These are phyloP conservation scores for Onchidella celtica DNA, from an alignment of 2,888 invertebrate species.

Conservation along the genomic window DNA sequence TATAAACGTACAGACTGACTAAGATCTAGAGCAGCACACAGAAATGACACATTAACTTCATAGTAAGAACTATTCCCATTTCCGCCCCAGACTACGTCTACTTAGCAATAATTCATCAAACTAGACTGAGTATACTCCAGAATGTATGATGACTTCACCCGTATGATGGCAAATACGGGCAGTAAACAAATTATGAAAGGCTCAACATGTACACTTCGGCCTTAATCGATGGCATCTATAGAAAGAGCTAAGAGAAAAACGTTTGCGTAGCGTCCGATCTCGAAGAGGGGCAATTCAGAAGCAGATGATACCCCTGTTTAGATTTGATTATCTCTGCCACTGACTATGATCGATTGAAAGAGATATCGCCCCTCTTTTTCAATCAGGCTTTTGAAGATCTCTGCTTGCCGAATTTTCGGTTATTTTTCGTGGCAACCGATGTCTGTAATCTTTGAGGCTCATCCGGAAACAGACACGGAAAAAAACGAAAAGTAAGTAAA, in stretches of 20 bases:
- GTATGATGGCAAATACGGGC: not conserved
- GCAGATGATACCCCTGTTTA: conserved; percentile 47
- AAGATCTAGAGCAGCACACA: too few species aligned
- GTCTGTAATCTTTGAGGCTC: conserved; percentile 14
- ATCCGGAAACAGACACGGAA: not conserved
- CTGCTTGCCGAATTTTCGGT: conserved; percentile 15
- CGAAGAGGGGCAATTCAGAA: conserved; percentile 26
- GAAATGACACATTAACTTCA: too few species aligned
- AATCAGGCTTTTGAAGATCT: conserved; percentile 28
- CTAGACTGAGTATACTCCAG: conserved; percentile 5
- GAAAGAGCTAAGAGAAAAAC: not conserved
- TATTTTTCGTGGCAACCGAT: conserved; percentile 36
- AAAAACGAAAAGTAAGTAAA: too few species aligned
- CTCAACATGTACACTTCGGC: conserved; percentile 22
- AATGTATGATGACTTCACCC: not conserved
- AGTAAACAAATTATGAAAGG: conserved; percentile 25
- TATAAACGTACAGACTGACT: too few species aligned
- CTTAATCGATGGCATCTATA: conserved; percentile 35
- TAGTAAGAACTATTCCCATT: not conserved
- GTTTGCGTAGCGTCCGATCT: not conserved
- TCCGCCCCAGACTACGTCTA: not conserved
- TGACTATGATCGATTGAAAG: conserved; percentile 39
- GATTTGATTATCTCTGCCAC: conserved; percentile 44
- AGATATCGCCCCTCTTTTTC: conserved; percentile 25
- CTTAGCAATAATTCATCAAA: conserved; percentile 17